Percentiles rank a stretch among this genome's conserved stretches.
Conservation (phyloP, 1,140 invertebrate species). For the Drosophila hydei region DNA sequence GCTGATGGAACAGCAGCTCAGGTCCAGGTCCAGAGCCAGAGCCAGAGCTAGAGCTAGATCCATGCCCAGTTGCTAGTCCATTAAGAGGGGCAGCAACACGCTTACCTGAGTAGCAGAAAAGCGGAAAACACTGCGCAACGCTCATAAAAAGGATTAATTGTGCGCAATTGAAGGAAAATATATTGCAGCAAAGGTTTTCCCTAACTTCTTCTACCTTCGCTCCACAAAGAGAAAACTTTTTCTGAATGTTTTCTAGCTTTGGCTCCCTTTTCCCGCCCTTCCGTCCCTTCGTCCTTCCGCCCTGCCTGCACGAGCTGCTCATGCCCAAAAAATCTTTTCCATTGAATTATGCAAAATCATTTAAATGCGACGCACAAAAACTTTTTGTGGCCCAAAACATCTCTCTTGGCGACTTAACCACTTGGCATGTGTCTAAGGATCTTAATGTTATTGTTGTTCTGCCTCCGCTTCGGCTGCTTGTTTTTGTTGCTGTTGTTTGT, state of each 20-base stretch:
- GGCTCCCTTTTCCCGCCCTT: not conserved
- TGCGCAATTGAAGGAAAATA: conserved; percentile 79
- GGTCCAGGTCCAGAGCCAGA: not conserved
- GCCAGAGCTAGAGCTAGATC: conserved; percentile 21
- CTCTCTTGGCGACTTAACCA: conserved; percentile 61
- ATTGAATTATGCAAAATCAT: conserved; percentile 82
- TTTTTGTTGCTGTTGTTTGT: conserved; percentile 42
- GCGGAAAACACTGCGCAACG: conserved; percentile 12
- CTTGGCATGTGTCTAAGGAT: conserved; percentile 71
- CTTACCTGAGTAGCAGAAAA: conserved; percentile 12
- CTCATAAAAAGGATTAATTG: conserved; percentile 79
- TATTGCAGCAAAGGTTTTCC: conserved; percentile 53
- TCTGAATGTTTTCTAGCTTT: not conserved
- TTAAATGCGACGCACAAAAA: conserved; percentile 75
- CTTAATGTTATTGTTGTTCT: conserved; percentile 68
- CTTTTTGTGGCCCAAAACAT: conserved; percentile 45
- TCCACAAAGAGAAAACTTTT: not conserved
- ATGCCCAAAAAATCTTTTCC: conserved; percentile 14
- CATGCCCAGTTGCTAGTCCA: not conserved
- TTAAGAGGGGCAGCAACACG: not conserved
- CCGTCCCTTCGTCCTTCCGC: not conserved
- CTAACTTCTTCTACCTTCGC: conserved; percentile 46
- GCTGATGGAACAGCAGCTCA: conserved; percentile 54
- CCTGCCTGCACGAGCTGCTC: not conserved
- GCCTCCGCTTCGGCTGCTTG: conserved; percentile 43